These are phyloP conservation scores for Camponotus floridanus DNA, from an alignment of 1,140 invertebrate genomes.

Conservation along the genomic window DNA sequence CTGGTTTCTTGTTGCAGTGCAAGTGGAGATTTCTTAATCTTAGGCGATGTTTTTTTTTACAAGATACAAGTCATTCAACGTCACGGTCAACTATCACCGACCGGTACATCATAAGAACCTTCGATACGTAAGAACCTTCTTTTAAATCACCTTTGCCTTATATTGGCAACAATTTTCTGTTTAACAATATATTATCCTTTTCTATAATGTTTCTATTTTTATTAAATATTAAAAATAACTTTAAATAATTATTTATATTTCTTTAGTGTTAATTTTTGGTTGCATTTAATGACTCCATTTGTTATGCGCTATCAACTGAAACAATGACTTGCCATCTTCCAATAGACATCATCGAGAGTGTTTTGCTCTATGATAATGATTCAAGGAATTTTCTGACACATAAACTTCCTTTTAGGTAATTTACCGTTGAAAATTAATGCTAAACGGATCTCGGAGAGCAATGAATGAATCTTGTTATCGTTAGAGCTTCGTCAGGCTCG, in stretches of 20 bases:
- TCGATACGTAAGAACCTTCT: neutral
- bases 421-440: neutral
- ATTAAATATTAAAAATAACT: no score
- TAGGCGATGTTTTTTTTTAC: slow-evolving; percentile 24
- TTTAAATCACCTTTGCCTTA: slow-evolving; percentile 8
- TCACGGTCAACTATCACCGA: slow-evolving; percentile 18
- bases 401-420: neutral
- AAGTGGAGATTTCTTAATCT: slow-evolving; percentile 1
- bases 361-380: neutral
- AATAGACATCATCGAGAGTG: neutral
- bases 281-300: neutral
- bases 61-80: slow-evolving; percentile 29
- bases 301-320: neutral
- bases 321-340: slow-evolving; percentile 7
- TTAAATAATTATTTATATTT: neutral
- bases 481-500: slow-evolving; percentile 19
- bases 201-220: neutral
- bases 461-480: neutral
- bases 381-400: neutral
- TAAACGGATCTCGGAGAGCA: neutral
- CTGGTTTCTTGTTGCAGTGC: slow-evolving; percentile 4
- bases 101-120: neutral
- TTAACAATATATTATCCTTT: neutral
- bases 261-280: neutral
- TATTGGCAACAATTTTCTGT: neutral